phyloP scores from a whole-genome alignment of 2,888 invertebrate genomes.

The Ophioninae sp. region DNA sequence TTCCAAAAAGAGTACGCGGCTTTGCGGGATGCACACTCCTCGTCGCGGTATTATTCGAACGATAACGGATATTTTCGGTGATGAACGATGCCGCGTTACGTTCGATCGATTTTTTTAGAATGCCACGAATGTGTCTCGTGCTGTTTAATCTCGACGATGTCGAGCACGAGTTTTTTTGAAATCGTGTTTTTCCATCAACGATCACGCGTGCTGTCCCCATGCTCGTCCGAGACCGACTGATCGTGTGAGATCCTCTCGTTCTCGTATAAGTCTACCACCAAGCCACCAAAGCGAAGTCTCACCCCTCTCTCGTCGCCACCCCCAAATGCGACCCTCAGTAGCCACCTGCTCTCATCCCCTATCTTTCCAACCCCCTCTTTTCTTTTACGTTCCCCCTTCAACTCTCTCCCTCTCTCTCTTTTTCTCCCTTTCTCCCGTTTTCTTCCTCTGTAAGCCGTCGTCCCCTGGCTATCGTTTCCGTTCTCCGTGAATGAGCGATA shows the following conservation, averaged over 20 bases:
- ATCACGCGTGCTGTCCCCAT: constrained; percentile 73
- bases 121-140: background rate
- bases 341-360: constrained; percentile 15
- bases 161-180: constrained; percentile 27
- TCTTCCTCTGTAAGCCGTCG: constrained; percentile 27
- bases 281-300: constrained; percentile 17
- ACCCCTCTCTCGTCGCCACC: constrained; percentile 32
- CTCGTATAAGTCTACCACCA: constrained; percentile 48
- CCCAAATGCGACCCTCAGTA: constrained; percentile 5
- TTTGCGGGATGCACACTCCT: constrained; percentile 43
- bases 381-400: too few species aligned
- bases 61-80: constrained; percentile 18
- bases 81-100: background rate
- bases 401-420: constrained; percentile 26
- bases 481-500: constrained; percentile 49
- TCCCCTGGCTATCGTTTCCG: constrained; percentile 11
- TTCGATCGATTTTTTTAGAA: constrained; percentile 1
- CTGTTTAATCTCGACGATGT: constrained; percentile 28
- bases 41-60: background rate
- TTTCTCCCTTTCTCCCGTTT: constrained; percentile 23
- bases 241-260: constrained; percentile 35
- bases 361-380: constrained; percentile 3
- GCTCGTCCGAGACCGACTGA: constrained; percentile 74
- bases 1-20: constrained; percentile 20
- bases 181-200: constrained; percentile 40